Evolutionary conservation across 2,113 vertebrate species (phyloP).

Genomic region (Chroicocephalus ridibundus): DNA sequence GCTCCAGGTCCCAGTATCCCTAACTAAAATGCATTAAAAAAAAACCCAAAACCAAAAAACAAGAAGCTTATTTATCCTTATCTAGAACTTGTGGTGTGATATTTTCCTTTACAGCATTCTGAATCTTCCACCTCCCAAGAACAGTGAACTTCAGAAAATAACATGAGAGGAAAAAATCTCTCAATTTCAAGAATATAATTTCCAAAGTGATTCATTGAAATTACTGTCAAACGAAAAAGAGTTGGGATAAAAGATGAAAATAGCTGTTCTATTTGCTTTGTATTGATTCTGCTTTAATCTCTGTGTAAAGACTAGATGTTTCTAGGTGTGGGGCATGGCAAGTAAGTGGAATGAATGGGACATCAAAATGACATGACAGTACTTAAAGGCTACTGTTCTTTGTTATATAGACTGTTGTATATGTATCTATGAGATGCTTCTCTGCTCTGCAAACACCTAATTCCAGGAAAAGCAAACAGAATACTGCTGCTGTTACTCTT

Average conservation of each 20-base stretch:
- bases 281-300: conserved; percentile 70
- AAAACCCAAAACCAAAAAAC: not conserved
- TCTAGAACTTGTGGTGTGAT: conserved; percentile 32
- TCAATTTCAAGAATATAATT: conserved; percentile 70
- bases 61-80: conserved; percentile 54
- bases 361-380: conserved; percentile 25
- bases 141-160: conserved; percentile 70
- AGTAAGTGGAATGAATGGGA: conserved; percentile 41
- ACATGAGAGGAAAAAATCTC: conserved; percentile 5
- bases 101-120: conserved; percentile 62
- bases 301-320: conserved; percentile 44
- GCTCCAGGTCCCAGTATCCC: not conserved
- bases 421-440: not conserved
- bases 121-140: conserved; percentile 60
- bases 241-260: conserved; percentile 63
- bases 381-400: conserved; percentile 7
- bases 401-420: not conserved
- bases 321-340: conserved; percentile 1
- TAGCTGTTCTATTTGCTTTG: conserved; percentile 52
- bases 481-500: not conserved
- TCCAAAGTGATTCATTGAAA: conserved; percentile 67
- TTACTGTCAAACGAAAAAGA: conserved; percentile 37
- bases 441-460: not conserved
- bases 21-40: conserved; percentile 55
- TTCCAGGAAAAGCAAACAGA: not conserved